These are phyloP conservation scores for Rhinichthys osculus DNA, from an alignment of 2,797 vertebrate genomes.

Conservation along the genomic window DNA sequence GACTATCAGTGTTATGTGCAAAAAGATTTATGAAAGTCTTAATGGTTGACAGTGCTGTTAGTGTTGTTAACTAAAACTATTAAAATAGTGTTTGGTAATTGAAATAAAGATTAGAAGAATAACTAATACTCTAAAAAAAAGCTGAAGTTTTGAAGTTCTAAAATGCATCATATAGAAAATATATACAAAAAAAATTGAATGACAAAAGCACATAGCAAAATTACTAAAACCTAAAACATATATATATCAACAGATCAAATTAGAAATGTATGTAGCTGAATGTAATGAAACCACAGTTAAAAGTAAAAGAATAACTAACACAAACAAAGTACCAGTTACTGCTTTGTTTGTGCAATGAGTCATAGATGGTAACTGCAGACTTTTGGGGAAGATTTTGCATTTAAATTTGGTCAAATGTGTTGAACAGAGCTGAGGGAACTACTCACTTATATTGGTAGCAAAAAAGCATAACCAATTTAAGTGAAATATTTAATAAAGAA, in stretches of 20 bases:
- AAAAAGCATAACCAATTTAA: not conserved
- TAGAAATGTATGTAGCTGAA: conserved; percentile 75
- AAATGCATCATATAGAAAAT: not conserved
- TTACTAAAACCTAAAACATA: not conserved
- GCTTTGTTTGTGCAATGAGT: not conserved
- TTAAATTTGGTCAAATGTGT: not conserved
- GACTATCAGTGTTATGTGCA: not conserved
- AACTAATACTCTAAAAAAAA: not conserved
- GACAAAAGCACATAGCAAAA: not conserved
- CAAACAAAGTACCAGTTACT: not conserved
- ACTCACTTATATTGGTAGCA: not conserved
- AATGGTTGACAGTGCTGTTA: not conserved
- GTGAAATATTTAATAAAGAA: not conserved
- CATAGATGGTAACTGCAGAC: not conserved
- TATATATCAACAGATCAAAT: not conserved
- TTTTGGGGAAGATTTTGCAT: not conserved
- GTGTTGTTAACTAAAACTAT: not conserved
- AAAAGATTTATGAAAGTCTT: not conserved
- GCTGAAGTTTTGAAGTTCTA: not conserved
- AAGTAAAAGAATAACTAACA: not conserved
- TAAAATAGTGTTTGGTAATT: not conserved
- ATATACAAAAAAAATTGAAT: not conserved
- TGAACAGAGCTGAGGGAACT: not conserved
- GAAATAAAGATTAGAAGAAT: not conserved
- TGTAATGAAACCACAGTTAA: not conserved